phyloP scores from a whole-genome alignment of 2,797 vertebrate species.

The Artibeus jamaicensis region DNA sequence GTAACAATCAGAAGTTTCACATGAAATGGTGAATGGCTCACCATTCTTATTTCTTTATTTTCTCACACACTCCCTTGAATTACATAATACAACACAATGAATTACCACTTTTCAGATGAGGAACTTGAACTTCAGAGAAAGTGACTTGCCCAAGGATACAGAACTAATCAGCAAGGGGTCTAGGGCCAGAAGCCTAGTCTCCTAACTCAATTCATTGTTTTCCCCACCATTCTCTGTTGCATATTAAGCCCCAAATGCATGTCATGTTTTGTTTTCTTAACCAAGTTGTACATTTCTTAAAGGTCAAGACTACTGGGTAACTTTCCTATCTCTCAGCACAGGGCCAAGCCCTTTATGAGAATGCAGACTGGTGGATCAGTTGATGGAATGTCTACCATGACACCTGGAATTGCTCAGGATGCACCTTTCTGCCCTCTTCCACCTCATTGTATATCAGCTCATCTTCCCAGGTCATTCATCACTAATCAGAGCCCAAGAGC shows the following conservation, averaged over 20 bases:
- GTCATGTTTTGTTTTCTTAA: neutral
- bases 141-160: neutral
- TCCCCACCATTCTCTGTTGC: neutral
- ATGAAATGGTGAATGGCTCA: neutral
- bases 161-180: neutral
- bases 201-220: neutral
- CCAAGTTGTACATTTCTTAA: conserved; percentile 16
- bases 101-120: conserved; percentile 16
- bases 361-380: neutral
- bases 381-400: neutral
- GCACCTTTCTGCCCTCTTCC: neutral
- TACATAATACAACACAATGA: neutral
- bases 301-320: neutral
- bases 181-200: neutral
- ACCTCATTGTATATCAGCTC: neutral
- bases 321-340: neutral
- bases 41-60: neutral
- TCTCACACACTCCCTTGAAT: neutral
- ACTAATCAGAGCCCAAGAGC: neutral
- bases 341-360: neutral
- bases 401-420: neutral
- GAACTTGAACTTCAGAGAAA: neutral
- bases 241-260: neutral
- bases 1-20: neutral
- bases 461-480: neutral